Evolutionary conservation across 2,113 vertebrate genomes (phyloP).

Genomic region (Verasper variegatus): DNA sequence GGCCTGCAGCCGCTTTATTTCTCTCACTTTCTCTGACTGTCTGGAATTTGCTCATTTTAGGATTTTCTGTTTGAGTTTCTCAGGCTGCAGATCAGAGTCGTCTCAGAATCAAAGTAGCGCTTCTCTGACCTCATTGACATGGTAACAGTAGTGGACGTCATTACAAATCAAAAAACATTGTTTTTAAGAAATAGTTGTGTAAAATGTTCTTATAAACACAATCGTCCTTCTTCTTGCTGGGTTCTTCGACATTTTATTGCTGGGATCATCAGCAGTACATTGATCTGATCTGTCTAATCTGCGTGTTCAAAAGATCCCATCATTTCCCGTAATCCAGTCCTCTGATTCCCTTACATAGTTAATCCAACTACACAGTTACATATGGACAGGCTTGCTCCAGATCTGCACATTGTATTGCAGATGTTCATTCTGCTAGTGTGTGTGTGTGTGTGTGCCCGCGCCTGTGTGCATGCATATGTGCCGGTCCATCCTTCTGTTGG

Average conservation of each 20-base stretch:
- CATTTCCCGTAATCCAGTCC: slow-evolving; percentile 48
- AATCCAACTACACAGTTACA: slow-evolving; percentile 56
- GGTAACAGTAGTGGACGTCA: background rate
- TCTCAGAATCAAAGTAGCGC: background rate
- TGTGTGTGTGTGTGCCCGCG: slow-evolving; percentile 7
- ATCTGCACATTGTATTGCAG: slow-evolving; percentile 56
- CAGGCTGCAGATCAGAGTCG: slow-evolving; percentile 10
- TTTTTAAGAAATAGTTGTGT: background rate
- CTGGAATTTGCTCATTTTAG: slow-evolving; percentile 53
- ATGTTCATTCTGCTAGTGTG: slow-evolving; percentile 49
- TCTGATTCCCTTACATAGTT: slow-evolving; percentile 51
- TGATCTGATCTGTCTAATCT: slow-evolving; percentile 35
- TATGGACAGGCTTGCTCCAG: slow-evolving; percentile 52
- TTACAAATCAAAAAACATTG: background rate
- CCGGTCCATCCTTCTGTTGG: slow-evolving; percentile 18
- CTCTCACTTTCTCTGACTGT: slow-evolving; percentile 36
- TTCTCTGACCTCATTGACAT: background rate
- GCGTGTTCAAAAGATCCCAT: slow-evolving; percentile 34
- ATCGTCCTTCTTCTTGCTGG: background rate
- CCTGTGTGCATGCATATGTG: slow-evolving; percentile 17
- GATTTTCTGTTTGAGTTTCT: slow-evolving; percentile 48
- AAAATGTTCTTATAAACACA: background rate
- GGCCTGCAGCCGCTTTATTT: slow-evolving; percentile 19
- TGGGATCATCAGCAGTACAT: slow-evolving; percentile 14
- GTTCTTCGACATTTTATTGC: slow-evolving; percentile 21